A percentile compares a stretch with the other conserved stretches of the same genome.
Conservation (phyloP, 2,113 vertebrate genomes). For the Mobula birostris region DNA sequence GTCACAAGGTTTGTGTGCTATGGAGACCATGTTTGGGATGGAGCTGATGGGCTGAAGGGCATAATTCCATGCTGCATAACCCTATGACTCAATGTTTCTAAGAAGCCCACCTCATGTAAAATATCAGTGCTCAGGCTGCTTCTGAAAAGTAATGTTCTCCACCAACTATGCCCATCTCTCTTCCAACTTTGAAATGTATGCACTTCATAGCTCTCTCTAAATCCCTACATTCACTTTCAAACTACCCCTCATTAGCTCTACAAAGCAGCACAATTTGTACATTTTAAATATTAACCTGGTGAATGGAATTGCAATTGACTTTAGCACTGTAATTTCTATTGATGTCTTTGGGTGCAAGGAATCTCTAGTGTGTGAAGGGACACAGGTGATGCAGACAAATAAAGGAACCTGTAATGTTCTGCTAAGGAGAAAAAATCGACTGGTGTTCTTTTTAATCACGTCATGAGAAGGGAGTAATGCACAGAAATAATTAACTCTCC, state of each 20-base stretch:
- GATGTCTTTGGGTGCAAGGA: neutral
- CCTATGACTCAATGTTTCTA: too few relatives aligned
- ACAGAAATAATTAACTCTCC: neutral
- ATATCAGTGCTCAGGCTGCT: neutral
- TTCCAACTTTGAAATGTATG: neutral
- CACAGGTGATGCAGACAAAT: neutral
- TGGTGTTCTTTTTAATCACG: neutral
- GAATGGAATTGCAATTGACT: neutral
- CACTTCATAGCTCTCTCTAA: too few relatives aligned
- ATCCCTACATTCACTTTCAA: too few relatives aligned
- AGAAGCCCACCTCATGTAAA: neutral
- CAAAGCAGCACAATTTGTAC: neutral
- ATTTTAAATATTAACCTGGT: neutral
- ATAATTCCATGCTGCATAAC: too few relatives aligned
- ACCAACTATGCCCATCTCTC: neutral
- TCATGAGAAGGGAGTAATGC: neutral
- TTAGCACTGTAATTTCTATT: too few relatives aligned
- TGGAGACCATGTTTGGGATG: too few relatives aligned
- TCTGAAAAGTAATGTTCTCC: neutral
- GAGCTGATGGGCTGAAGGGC: too few relatives aligned
- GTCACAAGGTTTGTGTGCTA: too few relatives aligned
- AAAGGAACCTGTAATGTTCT: neutral
- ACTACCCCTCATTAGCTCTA: neutral
- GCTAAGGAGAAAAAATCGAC: neutral
- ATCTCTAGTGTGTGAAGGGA: neutral